Conservation (phyloP, 2,888 invertebrate species). For the Plusia festucae region DNA sequence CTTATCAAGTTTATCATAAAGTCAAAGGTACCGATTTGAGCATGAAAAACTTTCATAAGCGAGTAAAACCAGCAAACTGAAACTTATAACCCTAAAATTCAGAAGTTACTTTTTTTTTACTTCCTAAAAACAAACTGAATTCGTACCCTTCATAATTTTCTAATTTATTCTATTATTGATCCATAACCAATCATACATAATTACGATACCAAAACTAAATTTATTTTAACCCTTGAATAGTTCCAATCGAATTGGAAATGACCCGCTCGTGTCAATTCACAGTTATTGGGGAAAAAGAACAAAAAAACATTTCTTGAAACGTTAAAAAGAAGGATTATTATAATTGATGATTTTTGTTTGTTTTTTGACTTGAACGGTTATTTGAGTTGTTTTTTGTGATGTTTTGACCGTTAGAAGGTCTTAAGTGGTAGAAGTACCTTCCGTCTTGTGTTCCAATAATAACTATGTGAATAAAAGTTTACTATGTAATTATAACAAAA, state of each 20-base stretch:
- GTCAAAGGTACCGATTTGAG: too few relatives aligned
- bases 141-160: slow-evolving; percentile 14
- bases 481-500: too few relatives aligned
- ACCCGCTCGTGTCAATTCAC: slow-evolving; percentile 51
- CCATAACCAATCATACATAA: slow-evolving; percentile 55
- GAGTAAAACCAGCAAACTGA: background rate
- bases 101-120: too few relatives aligned
- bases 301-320: slow-evolving; percentile 1
- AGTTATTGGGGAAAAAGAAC: slow-evolving; percentile 39
- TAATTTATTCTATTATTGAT: slow-evolving; percentile 42
- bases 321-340: slow-evolving; percentile 15
- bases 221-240: slow-evolving; percentile 61
- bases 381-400: slow-evolving; percentile 19
- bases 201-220: slow-evolving; percentile 44
- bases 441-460: too few relatives aligned
- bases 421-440: background rate
- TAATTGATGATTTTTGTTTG: slow-evolving; percentile 49
- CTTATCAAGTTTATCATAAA: too few relatives aligned
- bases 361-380: slow-evolving; percentile 43
- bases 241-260: slow-evolving; percentile 48
- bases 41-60: too few relatives aligned
- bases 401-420: slow-evolving; percentile 26
- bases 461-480: too few relatives aligned
- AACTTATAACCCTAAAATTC: background rate
- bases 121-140: slow-evolving; percentile 19